A percentile compares a stretch with the other conserved stretches of the same genome.
Evolutionary conservation across 2,113 vertebrate species (phyloP).

Genomic region (Lycaon pictus): DNA sequence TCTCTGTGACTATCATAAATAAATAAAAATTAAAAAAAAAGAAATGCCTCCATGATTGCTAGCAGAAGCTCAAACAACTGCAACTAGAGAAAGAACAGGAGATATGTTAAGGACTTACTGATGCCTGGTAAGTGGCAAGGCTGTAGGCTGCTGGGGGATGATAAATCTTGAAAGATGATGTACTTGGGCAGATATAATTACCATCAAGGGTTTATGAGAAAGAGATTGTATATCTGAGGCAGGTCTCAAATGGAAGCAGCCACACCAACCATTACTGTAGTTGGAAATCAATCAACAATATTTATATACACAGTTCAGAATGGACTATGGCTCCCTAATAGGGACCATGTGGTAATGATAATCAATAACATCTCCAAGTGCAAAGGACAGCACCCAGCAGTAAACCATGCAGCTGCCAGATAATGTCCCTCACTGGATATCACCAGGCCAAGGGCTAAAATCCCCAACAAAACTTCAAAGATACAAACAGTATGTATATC

Average conservation of each 20-base stretch:
- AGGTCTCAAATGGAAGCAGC: not conserved
- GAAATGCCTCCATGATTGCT: not conserved
- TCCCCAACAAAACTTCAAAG: not conserved
- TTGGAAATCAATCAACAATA: constrained; percentile 41
- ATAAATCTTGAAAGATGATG: not conserved
- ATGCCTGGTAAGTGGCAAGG: not conserved
- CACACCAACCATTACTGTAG: not conserved
- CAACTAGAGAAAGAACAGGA: constrained; percentile 14
- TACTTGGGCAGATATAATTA: not conserved
- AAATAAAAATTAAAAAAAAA: too few species aligned
- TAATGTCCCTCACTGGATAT: not conserved
- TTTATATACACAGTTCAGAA: constrained; percentile 31
- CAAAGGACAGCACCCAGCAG: not conserved
- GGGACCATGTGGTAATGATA: not conserved
- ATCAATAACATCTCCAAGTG: constrained; percentile 32
- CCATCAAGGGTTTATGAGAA: constrained; percentile 27
- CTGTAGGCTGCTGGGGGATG: not conserved
- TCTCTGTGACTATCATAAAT: too few species aligned
- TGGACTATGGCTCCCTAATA: not conserved
- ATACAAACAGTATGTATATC: not conserved
- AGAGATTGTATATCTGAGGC: not conserved
- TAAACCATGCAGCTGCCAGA: not conserved
- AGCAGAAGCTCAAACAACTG: constrained; percentile 10
- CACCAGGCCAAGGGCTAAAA: not conserved
- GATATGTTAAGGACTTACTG: not conserved